Evolutionary conservation across 2,888 invertebrate species (phyloP).

Genomic region (Acheta domesticus): DNA sequence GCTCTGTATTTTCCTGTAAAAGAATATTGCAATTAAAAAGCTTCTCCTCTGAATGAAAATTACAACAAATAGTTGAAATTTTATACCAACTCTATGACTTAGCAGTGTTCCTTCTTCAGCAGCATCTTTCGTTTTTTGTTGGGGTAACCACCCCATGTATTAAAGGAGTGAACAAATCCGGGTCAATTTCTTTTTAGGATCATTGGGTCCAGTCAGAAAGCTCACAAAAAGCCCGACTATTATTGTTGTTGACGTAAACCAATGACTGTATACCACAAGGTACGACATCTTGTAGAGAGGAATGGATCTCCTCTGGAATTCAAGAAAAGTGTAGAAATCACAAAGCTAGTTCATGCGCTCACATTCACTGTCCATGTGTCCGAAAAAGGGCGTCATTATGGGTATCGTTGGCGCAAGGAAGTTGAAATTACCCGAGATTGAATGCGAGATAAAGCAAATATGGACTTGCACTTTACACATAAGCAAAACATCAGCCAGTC

Average conservation of each 20-base stretch:
- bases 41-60: background rate
- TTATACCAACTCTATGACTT: background rate
- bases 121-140: constrained; percentile 29
- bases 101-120: background rate
- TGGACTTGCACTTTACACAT: too few species aligned
- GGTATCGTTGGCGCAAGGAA: too few species aligned
- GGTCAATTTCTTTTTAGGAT: constrained; percentile 55
- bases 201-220: constrained; percentile 62
- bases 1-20: background rate
- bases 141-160: constrained; percentile 55
- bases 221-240: constrained; percentile 65
- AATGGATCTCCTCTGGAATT: constrained; percentile 46
- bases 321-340: background rate
- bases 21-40: background rate
- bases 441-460: too few species aligned
- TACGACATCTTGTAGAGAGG: constrained; percentile 69
- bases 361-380: too few species aligned
- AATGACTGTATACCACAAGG: constrained; percentile 73
- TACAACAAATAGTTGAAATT: background rate
- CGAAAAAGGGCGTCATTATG: too few species aligned
- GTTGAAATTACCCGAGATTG: too few species aligned
- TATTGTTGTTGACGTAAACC: constrained; percentile 64
- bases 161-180: constrained; percentile 62
- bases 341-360: too few species aligned
- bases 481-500: too few species aligned